Conservation (phyloP, 2,888 invertebrate genomes). For the Drosophila imparisetae region DNA sequence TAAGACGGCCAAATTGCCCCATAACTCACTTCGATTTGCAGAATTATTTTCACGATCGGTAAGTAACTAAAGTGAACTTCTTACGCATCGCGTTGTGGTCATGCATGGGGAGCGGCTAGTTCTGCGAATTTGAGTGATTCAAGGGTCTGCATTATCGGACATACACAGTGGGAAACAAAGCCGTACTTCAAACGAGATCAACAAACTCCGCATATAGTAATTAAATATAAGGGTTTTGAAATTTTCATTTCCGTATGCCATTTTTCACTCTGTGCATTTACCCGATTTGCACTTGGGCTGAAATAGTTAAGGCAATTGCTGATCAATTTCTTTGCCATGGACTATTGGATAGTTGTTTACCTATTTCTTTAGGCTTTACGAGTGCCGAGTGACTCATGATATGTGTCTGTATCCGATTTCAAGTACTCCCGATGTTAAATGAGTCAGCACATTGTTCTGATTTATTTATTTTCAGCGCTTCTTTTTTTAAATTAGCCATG, state of each 20-base stretch:
- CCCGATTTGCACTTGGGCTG: conserved; percentile 4
- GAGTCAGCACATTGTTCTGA: conserved; percentile 46
- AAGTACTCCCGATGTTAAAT: conserved; percentile 30
- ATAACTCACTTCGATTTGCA: conserved; percentile 26
- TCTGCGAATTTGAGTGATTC: conserved; percentile 22
- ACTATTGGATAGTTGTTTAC: conserved; percentile 26
- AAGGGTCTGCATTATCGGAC: conserved; percentile 7
- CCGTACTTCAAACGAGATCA: not conserved
- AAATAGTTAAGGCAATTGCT: conserved; percentile 15
- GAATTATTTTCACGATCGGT: conserved; percentile 13
- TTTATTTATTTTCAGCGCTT: conserved; percentile 15
- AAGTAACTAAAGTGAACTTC: conserved; percentile 27
- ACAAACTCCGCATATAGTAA: not conserved
- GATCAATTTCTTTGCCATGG: conserved; percentile 14
- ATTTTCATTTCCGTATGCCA: not conserved
- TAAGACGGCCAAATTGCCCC: conserved; percentile 14
- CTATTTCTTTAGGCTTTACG: conserved; percentile 3
- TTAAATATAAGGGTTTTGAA: not conserved
- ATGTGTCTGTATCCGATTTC: conserved; percentile 6
- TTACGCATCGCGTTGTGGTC: conserved; percentile 14
- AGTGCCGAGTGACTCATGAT: conserved; percentile 34
- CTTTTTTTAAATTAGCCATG: conserved; percentile 51
- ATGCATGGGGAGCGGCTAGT: conserved; percentile 31
- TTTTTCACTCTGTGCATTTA: not conserved
- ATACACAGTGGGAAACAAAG: not conserved